These are phyloP conservation scores for Cephus sareptanus DNA, from an alignment of 2,888 invertebrate species.

Conservation along the genomic window DNA sequence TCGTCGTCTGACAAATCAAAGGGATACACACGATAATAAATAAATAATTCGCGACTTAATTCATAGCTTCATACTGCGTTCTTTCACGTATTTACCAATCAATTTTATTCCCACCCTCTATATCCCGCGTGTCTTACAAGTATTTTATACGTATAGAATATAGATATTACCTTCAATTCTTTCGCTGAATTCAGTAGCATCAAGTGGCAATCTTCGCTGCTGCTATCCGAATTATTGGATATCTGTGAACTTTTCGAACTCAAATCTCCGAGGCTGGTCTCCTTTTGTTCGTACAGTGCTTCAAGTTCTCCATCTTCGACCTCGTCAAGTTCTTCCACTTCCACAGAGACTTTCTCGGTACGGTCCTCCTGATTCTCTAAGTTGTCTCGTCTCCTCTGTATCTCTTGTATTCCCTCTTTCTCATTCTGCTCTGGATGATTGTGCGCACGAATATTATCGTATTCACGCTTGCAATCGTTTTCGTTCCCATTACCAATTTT, in stretches of 20 bases:
- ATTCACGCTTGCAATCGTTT: not conserved
- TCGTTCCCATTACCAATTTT: not conserved
- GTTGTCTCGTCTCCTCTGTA: not conserved
- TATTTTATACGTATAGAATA: not conserved
- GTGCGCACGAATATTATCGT: not conserved
- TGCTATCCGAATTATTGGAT: constrained; percentile 86
- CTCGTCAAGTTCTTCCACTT: constrained; percentile 68
- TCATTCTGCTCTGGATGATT: not conserved
- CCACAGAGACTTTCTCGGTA: constrained; percentile 46
- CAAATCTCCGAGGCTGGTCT: constrained; percentile 68
- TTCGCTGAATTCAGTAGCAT: constrained; percentile 65
- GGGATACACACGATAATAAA: not conserved
- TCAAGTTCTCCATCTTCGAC: constrained; percentile 70
- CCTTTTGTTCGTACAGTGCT: constrained; percentile 67
- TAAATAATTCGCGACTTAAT: not conserved
- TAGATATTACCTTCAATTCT: constrained; percentile 50
- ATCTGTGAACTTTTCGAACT: constrained; percentile 81
- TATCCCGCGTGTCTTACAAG: not conserved
- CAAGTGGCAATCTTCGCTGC: constrained; percentile 85
- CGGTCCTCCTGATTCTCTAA: constrained; percentile 28
- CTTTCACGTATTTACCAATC: not conserved
- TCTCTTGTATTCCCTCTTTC: not conserved
- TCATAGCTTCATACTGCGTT: too few species aligned
- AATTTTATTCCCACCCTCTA: not conserved
- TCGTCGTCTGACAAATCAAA: constrained; percentile 54